Conservation (phyloP, 2,888 invertebrate species). For the Octonoba sinensis region DNA sequence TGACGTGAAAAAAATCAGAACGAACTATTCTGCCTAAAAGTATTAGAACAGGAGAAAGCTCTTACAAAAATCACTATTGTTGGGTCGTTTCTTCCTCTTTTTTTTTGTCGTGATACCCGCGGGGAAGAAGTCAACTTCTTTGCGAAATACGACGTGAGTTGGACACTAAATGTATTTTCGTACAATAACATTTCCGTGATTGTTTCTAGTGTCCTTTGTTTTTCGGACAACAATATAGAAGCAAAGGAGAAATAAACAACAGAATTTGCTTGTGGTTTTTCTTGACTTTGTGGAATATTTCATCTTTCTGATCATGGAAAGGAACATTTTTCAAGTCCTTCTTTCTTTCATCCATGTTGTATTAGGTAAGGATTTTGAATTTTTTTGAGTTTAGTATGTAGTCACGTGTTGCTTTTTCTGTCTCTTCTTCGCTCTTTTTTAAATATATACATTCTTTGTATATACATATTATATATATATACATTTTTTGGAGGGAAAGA, state of each 20-base stretch:
- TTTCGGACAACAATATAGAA: conserved; percentile 16
- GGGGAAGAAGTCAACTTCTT: conserved; percentile 53
- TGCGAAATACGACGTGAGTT: conserved; percentile 44
- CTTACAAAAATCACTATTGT: conserved; percentile 49
- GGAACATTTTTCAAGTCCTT: too few species aligned
- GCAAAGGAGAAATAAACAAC: not conserved
- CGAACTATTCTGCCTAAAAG: not conserved
- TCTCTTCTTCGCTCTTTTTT: too few species aligned
- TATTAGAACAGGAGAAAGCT: conserved; percentile 52
- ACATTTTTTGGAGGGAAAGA: too few species aligned
- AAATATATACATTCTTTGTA: too few species aligned
- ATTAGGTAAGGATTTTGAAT: too few species aligned
- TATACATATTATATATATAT: too few species aligned
- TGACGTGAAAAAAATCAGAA: too few species aligned
- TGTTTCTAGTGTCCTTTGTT: conserved; percentile 30
- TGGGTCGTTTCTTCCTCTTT: too few species aligned
- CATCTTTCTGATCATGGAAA: not conserved
- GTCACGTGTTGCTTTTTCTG: too few species aligned
- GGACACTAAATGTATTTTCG: conserved; percentile 47
- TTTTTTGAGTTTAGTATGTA: too few species aligned
- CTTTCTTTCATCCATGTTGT: too few species aligned
- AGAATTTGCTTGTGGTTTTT: not conserved
- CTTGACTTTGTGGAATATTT: not conserved
- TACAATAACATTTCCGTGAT: conserved; percentile 46
- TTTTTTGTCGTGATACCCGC: conserved; percentile 21